Evolutionary conservation across 2,888 invertebrate genomes (phyloP).

Genomic region (Lepeophtheirus nordmannii): DNA sequence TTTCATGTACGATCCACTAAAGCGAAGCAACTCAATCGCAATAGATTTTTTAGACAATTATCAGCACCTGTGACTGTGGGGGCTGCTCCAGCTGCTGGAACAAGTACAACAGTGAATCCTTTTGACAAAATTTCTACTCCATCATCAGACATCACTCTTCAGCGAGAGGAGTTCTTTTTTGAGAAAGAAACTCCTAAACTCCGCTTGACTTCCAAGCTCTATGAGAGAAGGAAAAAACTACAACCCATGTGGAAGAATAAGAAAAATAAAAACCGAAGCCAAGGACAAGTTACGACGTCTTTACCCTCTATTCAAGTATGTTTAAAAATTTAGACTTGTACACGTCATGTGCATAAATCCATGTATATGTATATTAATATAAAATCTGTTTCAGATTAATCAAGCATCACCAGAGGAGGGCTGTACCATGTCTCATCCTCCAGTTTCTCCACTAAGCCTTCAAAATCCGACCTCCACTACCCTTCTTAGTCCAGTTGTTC

Average conservation of each 20-base stretch:
- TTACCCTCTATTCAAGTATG: neutral
- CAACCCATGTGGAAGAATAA: neutral
- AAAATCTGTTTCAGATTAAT: neutral
- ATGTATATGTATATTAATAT: too few species aligned
- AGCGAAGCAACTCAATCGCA: neutral
- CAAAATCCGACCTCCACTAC: neutral
- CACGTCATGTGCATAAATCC: neutral
- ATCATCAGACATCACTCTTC: conserved; percentile 1
- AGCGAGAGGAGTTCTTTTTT: conserved; percentile 11
- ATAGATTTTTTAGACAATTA: neutral
- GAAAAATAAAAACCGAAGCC: neutral
- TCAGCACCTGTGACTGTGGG: conserved; percentile 2
- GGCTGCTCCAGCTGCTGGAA: neutral
- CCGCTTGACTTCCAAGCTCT: neutral
- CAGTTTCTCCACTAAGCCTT: conserved; percentile 1
- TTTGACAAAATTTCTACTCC: conserved; percentile 6
- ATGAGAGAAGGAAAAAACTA: neutral
- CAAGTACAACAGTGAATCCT: neutral
- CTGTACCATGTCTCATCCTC: neutral
- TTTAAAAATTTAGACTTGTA: neutral
- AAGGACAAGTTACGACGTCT: neutral
- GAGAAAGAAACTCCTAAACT: conserved; percentile 1
- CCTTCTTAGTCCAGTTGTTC: neutral
- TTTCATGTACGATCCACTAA: neutral
- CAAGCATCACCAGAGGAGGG: neutral